Base-by-base conservation (phyloP, 1,140 invertebrate genomes). In the Drosophila guanche region DNA sequence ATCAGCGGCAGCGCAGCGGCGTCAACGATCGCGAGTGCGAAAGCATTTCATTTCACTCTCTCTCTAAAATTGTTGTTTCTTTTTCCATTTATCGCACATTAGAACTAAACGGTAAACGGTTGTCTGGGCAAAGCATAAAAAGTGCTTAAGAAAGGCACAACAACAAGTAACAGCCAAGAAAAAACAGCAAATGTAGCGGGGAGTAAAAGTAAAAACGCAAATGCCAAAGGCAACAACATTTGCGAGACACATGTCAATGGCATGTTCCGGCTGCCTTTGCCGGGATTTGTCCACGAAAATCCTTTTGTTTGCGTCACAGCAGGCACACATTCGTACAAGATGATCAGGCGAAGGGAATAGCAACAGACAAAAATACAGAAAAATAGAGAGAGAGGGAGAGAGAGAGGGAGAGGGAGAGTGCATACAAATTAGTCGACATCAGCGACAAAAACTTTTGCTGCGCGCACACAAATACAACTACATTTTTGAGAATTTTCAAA, bases 241-340 rank as follows among this genome's bases (percentile, higher is more conserved):
- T 88, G 83, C 83, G 63, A 76, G 83, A 89, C 83, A 88, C 84
- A 89, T 88, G 83, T 88, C 83, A 89, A 79, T 77, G 71, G 84
- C 79, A 88, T 88, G 83, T 88, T 79, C 48, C 55, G 51, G 27
- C 43, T 20, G 37, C 16, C 25, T 27, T 20, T 12, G 56, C 50
- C 58, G 79, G 65, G 50, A 80, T 46, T 77, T 72, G 58, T 41
- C 57, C 42, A 66, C 56, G 25, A 62, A 63, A 67, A 75, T 76
- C 73, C 73, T 75, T 69, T 68, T 68, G 62, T 76, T 76, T 76
- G 60, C 72, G 72, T 75, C 73, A 76, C 72, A 76, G 61, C 73
- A 56, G 37, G 52, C 47, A 37, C 33, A 37, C 33, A 37, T 4
- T 37, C 33, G 33, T 37, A 37, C 33, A 37, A 37, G 33, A 37